Conservation (phyloP, 2,888 invertebrate species). For the Eristalinus aeneus region DNA sequence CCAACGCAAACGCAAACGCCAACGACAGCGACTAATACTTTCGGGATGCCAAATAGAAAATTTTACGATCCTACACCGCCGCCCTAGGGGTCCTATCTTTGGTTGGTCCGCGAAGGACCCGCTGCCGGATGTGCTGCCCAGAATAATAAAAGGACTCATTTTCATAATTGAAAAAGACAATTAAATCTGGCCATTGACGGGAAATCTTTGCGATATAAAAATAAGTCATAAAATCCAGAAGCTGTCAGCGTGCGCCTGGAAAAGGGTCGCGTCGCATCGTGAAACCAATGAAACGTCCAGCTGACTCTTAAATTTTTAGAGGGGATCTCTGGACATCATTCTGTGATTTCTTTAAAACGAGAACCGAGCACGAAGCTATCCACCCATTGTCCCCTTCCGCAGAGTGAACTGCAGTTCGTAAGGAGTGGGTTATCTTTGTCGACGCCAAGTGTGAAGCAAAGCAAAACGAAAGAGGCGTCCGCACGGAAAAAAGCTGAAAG, state of each 20-base stretch:
- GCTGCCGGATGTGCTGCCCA: background rate
- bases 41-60: conserved; percentile 26
- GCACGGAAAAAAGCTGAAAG: background rate
- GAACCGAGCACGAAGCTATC: too few relatives aligned
- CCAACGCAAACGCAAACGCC: background rate
- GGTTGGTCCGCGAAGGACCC: background rate
- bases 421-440: background rate
- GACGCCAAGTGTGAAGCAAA: background rate
- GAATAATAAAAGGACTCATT: conserved; percentile 60
- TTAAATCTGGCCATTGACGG: conserved; percentile 59
- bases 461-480: too few relatives aligned
- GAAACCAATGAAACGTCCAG: conserved; percentile 11
- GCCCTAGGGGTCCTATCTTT: background rate
- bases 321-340: background rate
- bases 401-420: background rate
- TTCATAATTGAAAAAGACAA: conserved; percentile 69
- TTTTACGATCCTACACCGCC: conserved; percentile 15
- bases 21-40: conserved; percentile 22
- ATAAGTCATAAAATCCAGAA: conserved; percentile 66
- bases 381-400: background rate
- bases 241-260: background rate
- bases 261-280: background rate
- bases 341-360: background rate
- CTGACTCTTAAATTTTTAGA: background rate
- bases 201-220: conserved; percentile 55